Base-by-base conservation (phyloP, 2,113 vertebrate genomes). In the Ochotona princeps region DNA sequence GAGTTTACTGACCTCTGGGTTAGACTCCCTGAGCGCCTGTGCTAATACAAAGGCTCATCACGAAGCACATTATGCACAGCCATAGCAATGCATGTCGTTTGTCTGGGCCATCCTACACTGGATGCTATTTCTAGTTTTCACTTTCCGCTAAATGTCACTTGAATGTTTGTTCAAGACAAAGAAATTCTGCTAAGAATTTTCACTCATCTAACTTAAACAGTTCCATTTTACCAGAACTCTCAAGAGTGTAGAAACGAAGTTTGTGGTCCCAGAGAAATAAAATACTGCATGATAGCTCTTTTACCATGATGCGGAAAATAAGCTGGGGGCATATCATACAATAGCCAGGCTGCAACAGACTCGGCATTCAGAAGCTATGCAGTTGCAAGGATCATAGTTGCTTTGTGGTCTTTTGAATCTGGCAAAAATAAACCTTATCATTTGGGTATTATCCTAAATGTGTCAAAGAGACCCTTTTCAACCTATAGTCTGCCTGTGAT, bases 391-490 rank as follows among this genome's bases (percentile, higher is more conserved):
- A 60, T 35, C 47, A 67, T 2, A 21, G n/a, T 63, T 54, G 20
- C 5, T 49, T 8, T 2, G 18, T n/a, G 35, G 63, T n/a, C 57
- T 85, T 78, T 85, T 14, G 3, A 73, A 54, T 75, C 26, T 76
- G 47, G n/a, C 76, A 35, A 66, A 91, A 89, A 76, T 85, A 38
- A 80, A 20, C 1, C 72, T 65, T 78, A 75, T 75, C 49, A 30
- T 57, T 89, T 83, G 44, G 21, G 47, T 81, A 75, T 89, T 82
- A 65, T 82, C 28, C 73, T 75, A 32, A 65, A 70, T 69, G 80
- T 44, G 47, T 82, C 84, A 67, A 86, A 89, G 47, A 76, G 26
- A 54, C 57, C 51, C 25, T 75, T 89, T 85, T 82, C 83, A 91
- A 82, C 7, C 44, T 60, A 82, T 28, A 72, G 61, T 84, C 60